A percentile compares a stretch with the other conserved stretches of the same genome.
Conservation (phyloP, 2,888 invertebrate species). For the Cosmopolites sordidus region DNA sequence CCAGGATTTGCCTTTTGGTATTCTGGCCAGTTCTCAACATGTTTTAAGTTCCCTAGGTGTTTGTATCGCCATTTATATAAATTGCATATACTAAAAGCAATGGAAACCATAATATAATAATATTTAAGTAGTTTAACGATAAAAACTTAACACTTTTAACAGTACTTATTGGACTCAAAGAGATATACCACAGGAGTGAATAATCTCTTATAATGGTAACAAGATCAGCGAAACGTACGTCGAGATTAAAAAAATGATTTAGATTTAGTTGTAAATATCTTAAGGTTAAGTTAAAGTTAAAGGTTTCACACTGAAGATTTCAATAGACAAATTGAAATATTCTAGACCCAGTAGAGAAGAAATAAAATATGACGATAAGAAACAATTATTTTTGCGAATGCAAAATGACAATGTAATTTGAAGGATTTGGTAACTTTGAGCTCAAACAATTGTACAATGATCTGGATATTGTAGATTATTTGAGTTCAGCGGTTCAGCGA, state of each 20-base stretch:
- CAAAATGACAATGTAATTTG: no score
- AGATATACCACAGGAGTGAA: background rate
- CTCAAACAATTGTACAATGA: no score
- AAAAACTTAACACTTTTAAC: no score
- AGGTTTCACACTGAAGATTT: no score
- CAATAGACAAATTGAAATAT: no score
- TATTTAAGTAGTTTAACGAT: background rate
- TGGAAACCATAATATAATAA: constrained; percentile 25
- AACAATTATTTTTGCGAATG: no score
- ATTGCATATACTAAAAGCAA: constrained; percentile 70
- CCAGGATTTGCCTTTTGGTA: constrained; percentile 91
- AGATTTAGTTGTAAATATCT: background rate
- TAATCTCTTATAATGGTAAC: no score
- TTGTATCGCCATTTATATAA: constrained; percentile 97
- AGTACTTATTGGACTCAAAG: background rate
- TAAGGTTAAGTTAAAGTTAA: background rate
- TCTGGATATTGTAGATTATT: no score
- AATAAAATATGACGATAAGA: no score
- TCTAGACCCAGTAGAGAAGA: no score
- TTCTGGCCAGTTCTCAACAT: constrained; percentile 79
- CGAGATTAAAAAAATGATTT: background rate
- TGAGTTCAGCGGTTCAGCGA: no score
- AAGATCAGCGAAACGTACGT: background rate
- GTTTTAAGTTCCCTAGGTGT: constrained; percentile 87
- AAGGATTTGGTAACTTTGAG: no score